Evolutionary conservation across 2,113 vertebrate genomes (phyloP).

Genomic region (Rhinogobius similis): DNA sequence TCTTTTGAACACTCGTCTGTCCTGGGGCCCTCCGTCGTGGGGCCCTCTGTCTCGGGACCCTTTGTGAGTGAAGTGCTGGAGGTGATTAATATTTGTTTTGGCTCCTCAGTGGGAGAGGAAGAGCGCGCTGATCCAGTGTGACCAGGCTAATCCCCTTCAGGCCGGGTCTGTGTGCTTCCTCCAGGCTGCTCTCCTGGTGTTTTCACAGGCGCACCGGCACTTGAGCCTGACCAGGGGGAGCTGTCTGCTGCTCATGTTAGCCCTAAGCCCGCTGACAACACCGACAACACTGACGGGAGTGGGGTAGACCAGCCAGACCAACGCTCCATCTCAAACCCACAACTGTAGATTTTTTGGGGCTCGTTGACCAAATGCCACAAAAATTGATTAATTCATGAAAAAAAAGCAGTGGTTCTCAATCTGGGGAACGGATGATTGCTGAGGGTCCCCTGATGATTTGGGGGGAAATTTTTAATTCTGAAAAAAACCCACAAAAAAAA

Average conservation of each 20-base stretch:
- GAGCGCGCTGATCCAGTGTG: conserved; percentile 71
- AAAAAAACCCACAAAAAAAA: too few species aligned
- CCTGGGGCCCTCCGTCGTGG: conserved; percentile 34
- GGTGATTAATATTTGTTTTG: conserved; percentile 82
- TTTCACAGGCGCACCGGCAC: neutral
- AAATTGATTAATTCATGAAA: too few species aligned
- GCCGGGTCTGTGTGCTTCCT: conserved; percentile 52
- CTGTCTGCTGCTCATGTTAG: conserved; percentile 21
- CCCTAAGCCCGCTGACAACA: conserved; percentile 35
- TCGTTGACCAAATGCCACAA: neutral
- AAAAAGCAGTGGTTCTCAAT: too few species aligned
- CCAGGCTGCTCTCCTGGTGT: conserved; percentile 22
- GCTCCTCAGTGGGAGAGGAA: conserved; percentile 73
- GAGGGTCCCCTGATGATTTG: too few species aligned
- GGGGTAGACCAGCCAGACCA: neutral
- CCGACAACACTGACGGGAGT: neutral
- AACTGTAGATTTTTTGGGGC: neutral
- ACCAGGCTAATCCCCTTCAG: conserved; percentile 69
- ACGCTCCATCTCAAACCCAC: neutral
- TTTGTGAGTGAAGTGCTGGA: conserved; percentile 72
- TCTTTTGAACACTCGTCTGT: conserved; percentile 29
- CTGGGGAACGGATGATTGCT: too few species aligned
- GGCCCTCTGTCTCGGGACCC: conserved; percentile 44
- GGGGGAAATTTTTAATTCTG: too few species aligned
- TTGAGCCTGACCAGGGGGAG: conserved; percentile 13